These are phyloP conservation scores for Delichon dasypus DNA, from an alignment of 2,797 vertebrate species.

Conservation along the genomic window DNA sequence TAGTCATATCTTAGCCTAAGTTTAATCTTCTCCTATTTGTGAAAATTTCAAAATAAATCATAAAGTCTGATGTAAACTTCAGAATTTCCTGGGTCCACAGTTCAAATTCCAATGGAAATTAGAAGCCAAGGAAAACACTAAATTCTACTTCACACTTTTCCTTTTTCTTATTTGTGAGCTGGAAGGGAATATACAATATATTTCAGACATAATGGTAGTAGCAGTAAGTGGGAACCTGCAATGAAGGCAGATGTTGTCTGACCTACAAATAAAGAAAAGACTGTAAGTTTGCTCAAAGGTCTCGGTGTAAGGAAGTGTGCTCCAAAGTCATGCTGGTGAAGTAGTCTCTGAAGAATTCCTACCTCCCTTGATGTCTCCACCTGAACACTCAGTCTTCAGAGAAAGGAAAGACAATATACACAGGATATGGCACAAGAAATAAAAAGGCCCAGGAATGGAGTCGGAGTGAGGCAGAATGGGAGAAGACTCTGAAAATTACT, in stretches of 20 bases:
- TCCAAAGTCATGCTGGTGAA: neutral
- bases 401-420: neutral
- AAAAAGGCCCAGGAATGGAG: neutral
- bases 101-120: slow-evolving; percentile 38
- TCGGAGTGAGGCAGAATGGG: accelerated
- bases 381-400: neutral
- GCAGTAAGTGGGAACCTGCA: slow-evolving; percentile 3
- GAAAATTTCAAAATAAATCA: neutral
- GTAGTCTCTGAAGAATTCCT: slow-evolving; percentile 5
- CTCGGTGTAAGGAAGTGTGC: neutral
- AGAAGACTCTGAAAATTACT: neutral
- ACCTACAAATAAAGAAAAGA: slow-evolving; percentile 10
- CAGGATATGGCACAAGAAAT: neutral
- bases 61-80: neutral
- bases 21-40: neutral
- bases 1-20: neutral
- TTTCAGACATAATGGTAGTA: neutral
- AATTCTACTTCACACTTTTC: slow-evolving; percentile 10
- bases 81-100: neutral
- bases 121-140: slow-evolving; percentile 23
- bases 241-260: slow-evolving; percentile 23
- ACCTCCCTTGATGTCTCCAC: neutral
- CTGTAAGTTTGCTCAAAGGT: neutral
- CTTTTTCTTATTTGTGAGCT: neutral
- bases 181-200: slow-evolving; percentile 25